Percentiles rank a stretch among this genome's conserved stretches.
These are phyloP conservation scores for Lytechinus variegatus DNA, from an alignment of 35 echinoderm and acorn worm species.

Conservation along the genomic window DNA sequence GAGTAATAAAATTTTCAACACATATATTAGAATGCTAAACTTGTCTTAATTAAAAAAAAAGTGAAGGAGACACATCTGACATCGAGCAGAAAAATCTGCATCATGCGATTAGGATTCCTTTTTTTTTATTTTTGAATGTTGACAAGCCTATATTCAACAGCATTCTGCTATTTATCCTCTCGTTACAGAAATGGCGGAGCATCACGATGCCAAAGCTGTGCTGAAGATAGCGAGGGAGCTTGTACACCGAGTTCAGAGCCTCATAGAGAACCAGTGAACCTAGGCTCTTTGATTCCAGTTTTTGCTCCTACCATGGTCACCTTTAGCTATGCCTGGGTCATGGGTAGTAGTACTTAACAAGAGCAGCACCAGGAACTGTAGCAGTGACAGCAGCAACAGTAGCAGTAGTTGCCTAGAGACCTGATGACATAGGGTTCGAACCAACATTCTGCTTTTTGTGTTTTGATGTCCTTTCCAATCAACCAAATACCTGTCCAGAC, in stretches of 20 bases:
- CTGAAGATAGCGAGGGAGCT: constrained; percentile 90
- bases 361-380: too few species aligned
- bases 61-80: too few species aligned
- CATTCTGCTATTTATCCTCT: neutral
- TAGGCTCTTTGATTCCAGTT: neutral
- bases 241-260: constrained; percentile 85
- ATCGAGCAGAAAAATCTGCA: too few species aligned
- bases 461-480: neutral
- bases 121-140: too few species aligned
- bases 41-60: too few species aligned
- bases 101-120: too few species aligned
- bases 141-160: too few species aligned
- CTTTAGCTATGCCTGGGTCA: neutral
- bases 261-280: constrained; percentile 94
- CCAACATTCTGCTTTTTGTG: neutral
- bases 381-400: neutral
- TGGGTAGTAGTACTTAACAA: too few species aligned
- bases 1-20: too few species aligned
- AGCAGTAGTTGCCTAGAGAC: neutral
- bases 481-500: constrained; percentile 2
- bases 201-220: constrained; percentile 91
- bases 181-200: constrained; percentile 92
- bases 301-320: neutral
- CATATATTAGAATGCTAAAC: too few species aligned
- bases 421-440: neutral